phyloP scores from a whole-genome alignment of 2,113 vertebrate genomes.

The Rhodinocichla rosea region DNA sequence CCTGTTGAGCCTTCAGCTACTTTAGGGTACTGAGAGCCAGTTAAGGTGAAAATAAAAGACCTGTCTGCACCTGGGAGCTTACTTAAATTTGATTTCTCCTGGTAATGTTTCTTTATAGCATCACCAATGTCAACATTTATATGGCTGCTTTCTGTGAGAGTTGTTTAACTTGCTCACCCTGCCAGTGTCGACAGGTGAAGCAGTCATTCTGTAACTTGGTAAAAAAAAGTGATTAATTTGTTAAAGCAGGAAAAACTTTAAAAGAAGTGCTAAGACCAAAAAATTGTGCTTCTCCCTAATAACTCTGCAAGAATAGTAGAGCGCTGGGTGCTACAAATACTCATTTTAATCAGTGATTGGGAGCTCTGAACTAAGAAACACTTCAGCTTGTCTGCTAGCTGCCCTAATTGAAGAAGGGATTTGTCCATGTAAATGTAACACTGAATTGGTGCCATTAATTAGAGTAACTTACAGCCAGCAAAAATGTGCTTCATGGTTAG shows the following conservation, averaged over 20 bases:
- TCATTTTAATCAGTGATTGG: not conserved
- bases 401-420: not conserved
- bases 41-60: not conserved
- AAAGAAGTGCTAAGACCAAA: not conserved
- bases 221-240: not conserved
- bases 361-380: not conserved
- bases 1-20: not conserved
- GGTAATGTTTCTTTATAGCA: not conserved
- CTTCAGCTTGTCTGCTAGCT: not conserved
- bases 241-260: not conserved
- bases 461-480: not conserved
- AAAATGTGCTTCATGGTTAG: not conserved
- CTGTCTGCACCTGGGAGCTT: not conserved
- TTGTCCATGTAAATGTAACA: not conserved
- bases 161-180: not conserved
- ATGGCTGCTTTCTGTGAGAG: not conserved
- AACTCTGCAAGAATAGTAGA: not conserved
- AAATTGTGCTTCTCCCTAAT: not conserved
- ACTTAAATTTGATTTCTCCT: not conserved
- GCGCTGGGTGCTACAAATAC: not conserved
- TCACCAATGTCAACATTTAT: not conserved
- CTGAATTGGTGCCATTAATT: not conserved
- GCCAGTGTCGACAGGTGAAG: not conserved
- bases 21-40: not conserved
- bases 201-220: not conserved